These are phyloP conservation scores for Eretmocerus hayati DNA, from an alignment of 2,888 invertebrate species.

Conservation along the genomic window DNA sequence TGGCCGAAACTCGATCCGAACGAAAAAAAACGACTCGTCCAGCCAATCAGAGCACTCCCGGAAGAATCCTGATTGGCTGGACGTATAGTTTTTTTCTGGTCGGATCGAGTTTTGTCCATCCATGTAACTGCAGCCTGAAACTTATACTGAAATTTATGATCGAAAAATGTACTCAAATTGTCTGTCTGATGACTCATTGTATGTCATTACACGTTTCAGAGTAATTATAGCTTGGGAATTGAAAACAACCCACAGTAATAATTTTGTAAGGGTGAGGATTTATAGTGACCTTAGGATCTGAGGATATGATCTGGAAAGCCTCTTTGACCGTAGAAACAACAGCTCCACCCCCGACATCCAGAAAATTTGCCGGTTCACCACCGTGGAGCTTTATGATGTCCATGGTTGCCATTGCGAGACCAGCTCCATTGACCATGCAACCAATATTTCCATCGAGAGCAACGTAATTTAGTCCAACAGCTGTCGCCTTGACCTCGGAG, in stretches of 20 bases:
- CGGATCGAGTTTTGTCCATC: too few relatives aligned
- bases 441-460: constrained; percentile 55
- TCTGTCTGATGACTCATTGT: too few relatives aligned
- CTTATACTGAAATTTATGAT: too few relatives aligned
- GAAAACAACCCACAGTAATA: background rate
- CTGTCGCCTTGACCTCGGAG: constrained; percentile 51
- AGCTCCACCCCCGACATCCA: constrained; percentile 58
- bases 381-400: constrained; percentile 57
- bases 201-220: background rate
- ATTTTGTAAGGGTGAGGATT: background rate
- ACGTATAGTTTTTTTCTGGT: background rate
- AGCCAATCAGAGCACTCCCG: too few relatives aligned
- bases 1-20: too few relatives aligned
- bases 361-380: constrained; percentile 56
- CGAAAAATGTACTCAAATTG: too few relatives aligned
- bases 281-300: constrained; percentile 48
- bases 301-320: constrained; percentile 55
- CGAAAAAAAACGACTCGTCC: too few relatives aligned
- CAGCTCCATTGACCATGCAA: constrained; percentile 57
- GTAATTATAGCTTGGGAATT: background rate
- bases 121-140: too few relatives aligned
- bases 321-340: constrained; percentile 51
- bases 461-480: constrained; percentile 54
- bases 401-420: constrained; percentile 60
- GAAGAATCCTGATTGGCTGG: too few relatives aligned